Base-by-base conservation (phyloP, 2,113 vertebrate genomes). In the Malurus alboscapulatus region DNA sequence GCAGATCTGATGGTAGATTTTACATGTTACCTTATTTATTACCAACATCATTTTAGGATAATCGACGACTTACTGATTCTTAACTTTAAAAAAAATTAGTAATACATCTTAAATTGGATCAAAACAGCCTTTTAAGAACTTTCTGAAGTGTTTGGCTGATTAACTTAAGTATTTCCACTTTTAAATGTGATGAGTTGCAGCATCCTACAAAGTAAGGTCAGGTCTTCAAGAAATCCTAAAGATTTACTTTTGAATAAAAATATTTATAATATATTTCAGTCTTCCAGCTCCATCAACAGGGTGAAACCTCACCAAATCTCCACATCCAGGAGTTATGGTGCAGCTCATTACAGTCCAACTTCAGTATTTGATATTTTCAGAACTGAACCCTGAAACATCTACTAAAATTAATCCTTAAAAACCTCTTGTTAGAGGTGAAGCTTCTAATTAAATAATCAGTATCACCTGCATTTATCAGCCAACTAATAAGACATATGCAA, bases 361-460 rank as follows among this genome's bases (percentile, higher is more conserved):
- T 32, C 1, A 67, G 30, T 32, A 85, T 74, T 74, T 62, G 25
- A 2, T 40, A 47, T 48, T 73, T 91, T 83, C 50, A 57, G 40
- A 69, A 32, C 45, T 16, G n/a, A 76, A 55, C 1, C 1, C 29
- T 79, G 17, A 42, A 75, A 34, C 7, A 38, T 3, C 29, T 51
- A 38, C n/a, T 50, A 55, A 90, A 95, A 92, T 20, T 24, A 79
- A 82, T 50, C 42, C 32, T 47, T 72, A 20, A 75, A 85, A 78
- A 10, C 32, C 55, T 30, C n/a, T 79, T 34, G 54, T 44, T 44
- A 90, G 67, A 86, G 24, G 32, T 53, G 68, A 75, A 55, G 54
- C 40, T 55, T 54, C 84, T 76, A 82, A 86, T 95, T 65, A 94
- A 90, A 72, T 83, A 76, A 93, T 47, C 21, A 76, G 40, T 27